Evolutionary conservation across 2,888 invertebrate genomes (phyloP).

Genomic region (Leptura quadrifasciata): DNA sequence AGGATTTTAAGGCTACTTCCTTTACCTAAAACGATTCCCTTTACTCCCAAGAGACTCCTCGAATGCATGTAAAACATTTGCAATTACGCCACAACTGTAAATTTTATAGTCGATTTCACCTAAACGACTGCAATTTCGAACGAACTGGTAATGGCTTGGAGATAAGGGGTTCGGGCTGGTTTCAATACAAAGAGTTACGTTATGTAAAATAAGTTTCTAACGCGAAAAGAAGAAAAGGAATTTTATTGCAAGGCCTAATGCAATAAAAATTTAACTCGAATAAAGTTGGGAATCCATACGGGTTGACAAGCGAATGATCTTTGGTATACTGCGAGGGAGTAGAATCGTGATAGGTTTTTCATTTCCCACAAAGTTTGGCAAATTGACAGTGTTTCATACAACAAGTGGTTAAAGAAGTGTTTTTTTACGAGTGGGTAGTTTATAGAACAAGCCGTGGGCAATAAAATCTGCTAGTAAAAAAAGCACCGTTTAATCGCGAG

Average conservation of each 20-base stretch:
- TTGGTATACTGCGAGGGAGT: too few relatives aligned
- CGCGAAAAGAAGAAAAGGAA: background rate
- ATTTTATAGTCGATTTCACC: conserved; percentile 7
- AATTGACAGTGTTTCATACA: too few relatives aligned
- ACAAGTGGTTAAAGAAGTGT: too few relatives aligned
- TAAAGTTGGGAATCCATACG: background rate
- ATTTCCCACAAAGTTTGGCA: too few relatives aligned
- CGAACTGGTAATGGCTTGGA: background rate
- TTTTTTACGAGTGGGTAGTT: too few relatives aligned
- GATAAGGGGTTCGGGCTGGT: background rate
- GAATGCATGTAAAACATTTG: conserved; percentile 7
- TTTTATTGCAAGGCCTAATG: background rate
- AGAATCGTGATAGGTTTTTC: too few relatives aligned
- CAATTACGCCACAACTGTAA: conserved; percentile 1
- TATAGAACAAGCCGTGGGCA: too few relatives aligned
- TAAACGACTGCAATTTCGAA: conserved; percentile 2
- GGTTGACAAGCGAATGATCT: too few relatives aligned
- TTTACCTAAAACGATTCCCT: background rate
- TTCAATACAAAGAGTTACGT: background rate
- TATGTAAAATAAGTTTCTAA: background rate
- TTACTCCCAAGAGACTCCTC: background rate
- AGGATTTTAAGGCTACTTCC: background rate
- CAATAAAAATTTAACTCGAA: background rate
- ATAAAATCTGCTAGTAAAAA: too few relatives aligned
- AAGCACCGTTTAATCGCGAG: too few relatives aligned